A percentile compares a stretch with the other conserved stretches of the same genome.
Evolutionary conservation across 2,113 vertebrate species (phyloP).

Genomic region (Neotragus moschatus): DNA sequence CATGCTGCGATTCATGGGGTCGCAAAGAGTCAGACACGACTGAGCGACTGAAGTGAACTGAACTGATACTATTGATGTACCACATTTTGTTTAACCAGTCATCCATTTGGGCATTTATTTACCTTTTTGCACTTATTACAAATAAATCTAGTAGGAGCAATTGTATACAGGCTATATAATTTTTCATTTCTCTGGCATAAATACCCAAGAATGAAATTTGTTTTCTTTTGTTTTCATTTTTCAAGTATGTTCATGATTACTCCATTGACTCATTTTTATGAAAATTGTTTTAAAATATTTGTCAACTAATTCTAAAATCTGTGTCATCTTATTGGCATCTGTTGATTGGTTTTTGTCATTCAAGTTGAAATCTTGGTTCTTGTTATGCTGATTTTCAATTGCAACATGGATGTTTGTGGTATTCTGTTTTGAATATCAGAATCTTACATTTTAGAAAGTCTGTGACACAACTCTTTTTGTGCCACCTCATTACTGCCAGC

Average conservation of each 20-base stretch:
- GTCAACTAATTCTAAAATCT: not conserved
- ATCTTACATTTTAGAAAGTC: not conserved
- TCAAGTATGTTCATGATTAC: not conserved
- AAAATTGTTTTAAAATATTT: not conserved
- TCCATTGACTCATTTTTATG: not conserved
- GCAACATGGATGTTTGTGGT: not conserved
- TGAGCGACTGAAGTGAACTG: too few relatives aligned
- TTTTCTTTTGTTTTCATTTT: not conserved
- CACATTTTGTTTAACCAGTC: not conserved
- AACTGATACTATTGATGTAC: not conserved
- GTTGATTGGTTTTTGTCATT: not conserved
- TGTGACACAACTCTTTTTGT: not conserved
- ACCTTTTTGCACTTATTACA: not conserved
- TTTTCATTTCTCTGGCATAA: not conserved
- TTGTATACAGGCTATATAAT: not conserved
- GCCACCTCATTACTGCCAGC: not conserved
- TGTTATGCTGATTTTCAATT: not conserved
- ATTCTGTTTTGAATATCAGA: not conserved
- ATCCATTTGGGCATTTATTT: not conserved
- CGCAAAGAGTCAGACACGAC: too few relatives aligned
- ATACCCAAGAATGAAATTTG: not conserved
- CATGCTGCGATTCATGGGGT: too few relatives aligned
- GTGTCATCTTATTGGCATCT: not conserved
- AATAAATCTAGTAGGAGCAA: not conserved
- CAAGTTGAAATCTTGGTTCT: not conserved